phyloP scores from a whole-genome alignment of 1,140 invertebrate genomes.

The Aphaenogaster rudis region DNA sequence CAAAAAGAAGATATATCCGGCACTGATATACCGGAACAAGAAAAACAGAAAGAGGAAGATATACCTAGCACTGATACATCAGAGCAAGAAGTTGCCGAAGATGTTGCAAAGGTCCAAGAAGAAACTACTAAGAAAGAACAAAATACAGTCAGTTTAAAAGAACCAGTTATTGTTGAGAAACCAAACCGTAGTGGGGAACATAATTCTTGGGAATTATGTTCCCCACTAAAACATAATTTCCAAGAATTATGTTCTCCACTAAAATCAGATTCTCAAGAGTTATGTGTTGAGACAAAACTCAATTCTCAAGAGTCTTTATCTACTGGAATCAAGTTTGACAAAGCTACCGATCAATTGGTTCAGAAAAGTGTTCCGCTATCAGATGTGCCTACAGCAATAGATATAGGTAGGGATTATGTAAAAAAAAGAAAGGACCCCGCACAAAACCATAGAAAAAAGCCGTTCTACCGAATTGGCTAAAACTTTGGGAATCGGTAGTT shows the following conservation, averaged over 20 bases:
- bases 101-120: background rate
- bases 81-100: background rate
- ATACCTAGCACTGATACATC: background rate
- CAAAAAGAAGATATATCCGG: background rate
- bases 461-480: too few relatives aligned
- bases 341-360: background rate
- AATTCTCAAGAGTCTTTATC: background rate
- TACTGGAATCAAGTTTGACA: background rate
- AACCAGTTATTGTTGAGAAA: background rate
- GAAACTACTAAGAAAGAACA: slow-evolving; percentile 7
- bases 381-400: slow-evolving; percentile 26
- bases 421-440: background rate
- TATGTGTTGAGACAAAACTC: background rate
- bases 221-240: background rate
- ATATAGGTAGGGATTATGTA: slow-evolving; percentile 46
- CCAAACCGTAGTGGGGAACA: background rate
- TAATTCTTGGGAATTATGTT: background rate
- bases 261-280: background rate
- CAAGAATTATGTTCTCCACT: background rate
- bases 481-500: too few relatives aligned
- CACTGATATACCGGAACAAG: background rate
- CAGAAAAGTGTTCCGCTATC: background rate
- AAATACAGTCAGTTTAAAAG: slow-evolving; percentile 11
- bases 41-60: slow-evolving; percentile 37
- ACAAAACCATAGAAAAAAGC: too few relatives aligned